Percentiles rank a stretch among this genome's conserved stretches.
phyloP scores from a whole-genome alignment of 2,888 invertebrate genomes.

The Agrotis segetum region DNA sequence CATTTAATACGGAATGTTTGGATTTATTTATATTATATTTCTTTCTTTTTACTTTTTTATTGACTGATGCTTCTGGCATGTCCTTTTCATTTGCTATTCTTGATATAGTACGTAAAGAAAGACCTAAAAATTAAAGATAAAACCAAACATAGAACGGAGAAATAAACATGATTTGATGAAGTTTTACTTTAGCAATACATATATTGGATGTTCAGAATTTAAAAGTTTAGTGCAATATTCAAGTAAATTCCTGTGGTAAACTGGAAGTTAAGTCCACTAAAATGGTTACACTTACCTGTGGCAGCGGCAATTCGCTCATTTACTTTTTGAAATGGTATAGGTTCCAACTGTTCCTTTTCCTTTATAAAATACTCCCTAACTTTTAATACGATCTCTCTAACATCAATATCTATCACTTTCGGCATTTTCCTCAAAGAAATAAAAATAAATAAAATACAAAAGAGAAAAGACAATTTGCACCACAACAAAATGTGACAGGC shows the following conservation, averaged over 20 bases:
- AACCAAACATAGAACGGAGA: no score
- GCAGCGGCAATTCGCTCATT: conserved; percentile 25
- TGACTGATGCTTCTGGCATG: conserved; percentile 2
- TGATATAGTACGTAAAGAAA: conserved; percentile 18
- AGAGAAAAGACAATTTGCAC: not conserved
- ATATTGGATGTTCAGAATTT: not conserved
- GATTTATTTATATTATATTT: conserved; percentile 7
- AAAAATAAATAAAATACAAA: not conserved
- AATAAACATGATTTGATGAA: no score
- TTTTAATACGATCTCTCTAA: conserved; percentile 20
- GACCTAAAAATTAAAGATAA: not conserved
- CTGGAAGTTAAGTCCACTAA: no score
- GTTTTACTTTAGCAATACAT: not conserved
- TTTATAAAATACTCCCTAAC: conserved; percentile 21
- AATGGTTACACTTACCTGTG: conserved; percentile 11
- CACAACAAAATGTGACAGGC: no score
- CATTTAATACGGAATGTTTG: not conserved
- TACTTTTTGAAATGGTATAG: conserved; percentile 17
- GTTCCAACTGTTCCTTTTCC: not conserved
- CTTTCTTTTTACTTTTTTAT: conserved; percentile 2
- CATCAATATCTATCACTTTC: conserved; percentile 13
- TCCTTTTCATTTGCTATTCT: conserved; percentile 16
- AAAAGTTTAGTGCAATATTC: not conserved
- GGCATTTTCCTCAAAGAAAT: conserved; percentile 6
- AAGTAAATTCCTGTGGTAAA: no score